A percentile compares a stretch with the other conserved stretches of the same genome.
Evolutionary conservation across 2,888 invertebrate genomes (phyloP).

Genomic region (Deladenus siricidicola): DNA sequence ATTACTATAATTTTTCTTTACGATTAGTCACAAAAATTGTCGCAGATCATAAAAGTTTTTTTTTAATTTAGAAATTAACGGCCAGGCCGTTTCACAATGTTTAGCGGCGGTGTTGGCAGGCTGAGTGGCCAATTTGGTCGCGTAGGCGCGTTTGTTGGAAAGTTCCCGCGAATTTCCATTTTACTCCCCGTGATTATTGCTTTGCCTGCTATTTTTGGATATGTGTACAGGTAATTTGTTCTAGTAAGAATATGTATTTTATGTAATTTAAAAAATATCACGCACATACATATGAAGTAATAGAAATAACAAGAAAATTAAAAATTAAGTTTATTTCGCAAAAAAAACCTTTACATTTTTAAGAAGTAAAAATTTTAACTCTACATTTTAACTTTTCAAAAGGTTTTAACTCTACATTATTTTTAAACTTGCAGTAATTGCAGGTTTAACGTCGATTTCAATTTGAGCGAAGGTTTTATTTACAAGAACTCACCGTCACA

Average conservation of each 20-base stretch:
- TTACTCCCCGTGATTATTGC: background rate
- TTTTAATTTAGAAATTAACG: no score
- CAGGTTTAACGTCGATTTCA: background rate
- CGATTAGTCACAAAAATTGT: no score
- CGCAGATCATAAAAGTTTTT: no score
- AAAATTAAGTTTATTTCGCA: background rate
- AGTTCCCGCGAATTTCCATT: background rate
- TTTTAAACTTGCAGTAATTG: background rate
- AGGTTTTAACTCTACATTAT: no score
- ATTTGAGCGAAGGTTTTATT: slow-evolving; percentile 25
- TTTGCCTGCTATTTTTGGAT: background rate
- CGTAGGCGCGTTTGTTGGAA: slow-evolving; percentile 7
- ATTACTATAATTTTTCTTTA: no score
- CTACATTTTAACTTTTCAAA: no score
- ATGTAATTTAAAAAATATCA: background rate
- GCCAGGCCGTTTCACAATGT: no score
- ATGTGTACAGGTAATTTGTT: background rate
- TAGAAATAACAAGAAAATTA: background rate
- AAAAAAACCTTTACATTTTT: background rate
- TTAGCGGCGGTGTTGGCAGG: background rate
- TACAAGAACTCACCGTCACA: slow-evolving; percentile 21
- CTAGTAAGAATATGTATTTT: slow-evolving; percentile 1
- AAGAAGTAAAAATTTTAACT: no score
- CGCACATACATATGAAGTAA: background rate
- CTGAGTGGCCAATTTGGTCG: background rate